Evolutionary conservation across 2,888 invertebrate genomes (phyloP), one percentile per base, ranked within the genome.

Genomic region (Dolichopus griseipennis): DNA sequence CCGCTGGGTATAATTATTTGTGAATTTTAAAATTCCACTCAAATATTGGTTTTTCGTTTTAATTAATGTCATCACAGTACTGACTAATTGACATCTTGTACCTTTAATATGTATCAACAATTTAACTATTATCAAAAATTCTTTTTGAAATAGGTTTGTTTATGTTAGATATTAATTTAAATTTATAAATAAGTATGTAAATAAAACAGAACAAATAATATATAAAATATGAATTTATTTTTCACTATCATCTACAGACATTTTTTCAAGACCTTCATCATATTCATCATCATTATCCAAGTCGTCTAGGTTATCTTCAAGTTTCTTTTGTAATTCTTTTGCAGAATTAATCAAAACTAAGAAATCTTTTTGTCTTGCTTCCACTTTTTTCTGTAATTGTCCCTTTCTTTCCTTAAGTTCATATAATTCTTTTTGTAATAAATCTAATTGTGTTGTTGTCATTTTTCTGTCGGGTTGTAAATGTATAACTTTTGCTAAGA

Each of bases 381-480:
- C 90, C 71, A 96, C 83, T 78, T 92, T 89, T 64, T 88, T 86
- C 74, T 93, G 90, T 69, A 93, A 79, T 71, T 88, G 86, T 61
- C 88, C 86, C 73, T 89, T 89, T 68, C 89, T 88, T 66, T 88
- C 85, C 79, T 89, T 85, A 67, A 95, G 82, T 69, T 84, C 85
- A 22, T 85, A 84, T 27, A 95, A 82, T 76, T 95, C 93, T 21
- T 88, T 86, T 76, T 90, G 89, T 18, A 94, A 82, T 18, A 85
- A 85, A 65, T 86, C 85, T 1, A 95, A 83, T 71, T 87, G 84
- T 72, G 89, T 87, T 69, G 85, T 82, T 0, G 91, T 93, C 72
- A 91, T 90, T 75, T 90, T 90, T 73, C 96, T 85, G 76, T 95
- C 94, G 0, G 96, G 95, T 77, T 96, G 94, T 75, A 91, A 88